A percentile compares a stretch with the other conserved stretches of the same genome.
phyloP scores from a whole-genome alignment of 2,113 vertebrate species.

The Pedetes capensis region DNA sequence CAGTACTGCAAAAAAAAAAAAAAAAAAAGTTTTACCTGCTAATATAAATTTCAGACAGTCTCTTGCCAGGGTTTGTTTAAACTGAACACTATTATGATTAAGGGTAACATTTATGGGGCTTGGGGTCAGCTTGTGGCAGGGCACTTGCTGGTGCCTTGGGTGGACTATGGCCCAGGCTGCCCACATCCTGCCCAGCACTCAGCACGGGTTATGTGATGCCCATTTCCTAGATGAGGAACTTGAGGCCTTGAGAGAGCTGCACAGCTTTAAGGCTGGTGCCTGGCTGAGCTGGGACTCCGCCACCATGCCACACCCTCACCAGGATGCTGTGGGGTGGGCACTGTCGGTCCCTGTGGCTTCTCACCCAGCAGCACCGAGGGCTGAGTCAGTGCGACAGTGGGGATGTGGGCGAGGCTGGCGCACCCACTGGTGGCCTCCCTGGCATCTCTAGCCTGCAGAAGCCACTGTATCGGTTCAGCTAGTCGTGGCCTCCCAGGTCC shows the following conservation, averaged over 20 bases:
- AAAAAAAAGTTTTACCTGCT: background rate
- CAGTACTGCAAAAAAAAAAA: too few species aligned
- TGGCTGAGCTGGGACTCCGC: too few species aligned
- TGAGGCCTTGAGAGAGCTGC: background rate
- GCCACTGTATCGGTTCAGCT: background rate
- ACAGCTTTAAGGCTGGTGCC: background rate
- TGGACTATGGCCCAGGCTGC: accelerated
- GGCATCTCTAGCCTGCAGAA: background rate
- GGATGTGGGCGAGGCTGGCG: background rate
- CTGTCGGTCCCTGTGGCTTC: accelerated
- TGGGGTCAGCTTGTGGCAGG: too few species aligned
- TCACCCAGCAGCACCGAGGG: background rate
- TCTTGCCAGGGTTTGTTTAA: accelerated
- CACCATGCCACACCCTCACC: background rate
- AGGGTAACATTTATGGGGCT: accelerated
- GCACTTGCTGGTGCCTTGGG: too few species aligned
- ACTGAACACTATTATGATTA: background rate
- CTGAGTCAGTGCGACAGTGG: background rate
- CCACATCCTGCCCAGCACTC: background rate
- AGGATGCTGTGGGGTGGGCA: background rate
- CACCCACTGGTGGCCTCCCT: background rate
- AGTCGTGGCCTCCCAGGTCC: background rate
- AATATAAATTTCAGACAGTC: background rate
- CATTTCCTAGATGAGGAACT: background rate
- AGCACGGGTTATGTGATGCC: background rate